These are phyloP conservation scores for Sturnus vulgaris DNA, from an alignment of 2,113 vertebrate genomes.

Conservation along the genomic window DNA sequence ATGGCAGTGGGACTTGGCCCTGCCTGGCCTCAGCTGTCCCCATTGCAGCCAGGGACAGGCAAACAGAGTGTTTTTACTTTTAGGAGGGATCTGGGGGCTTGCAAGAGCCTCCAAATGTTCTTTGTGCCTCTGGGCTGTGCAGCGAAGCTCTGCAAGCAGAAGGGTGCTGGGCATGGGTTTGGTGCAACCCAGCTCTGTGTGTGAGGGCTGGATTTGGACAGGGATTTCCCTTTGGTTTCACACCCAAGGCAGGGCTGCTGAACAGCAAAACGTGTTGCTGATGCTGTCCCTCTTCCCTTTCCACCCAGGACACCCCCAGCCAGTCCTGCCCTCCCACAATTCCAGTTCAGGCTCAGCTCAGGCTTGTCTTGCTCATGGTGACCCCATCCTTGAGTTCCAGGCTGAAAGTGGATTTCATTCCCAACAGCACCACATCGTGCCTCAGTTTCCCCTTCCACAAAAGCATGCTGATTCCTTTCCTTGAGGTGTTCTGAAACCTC, in stretches of 20 bases:
- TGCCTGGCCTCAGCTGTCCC: not conserved
- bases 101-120: not conserved
- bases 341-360: not conserved
- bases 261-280: accelerated
- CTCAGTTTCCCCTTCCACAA: not conserved
- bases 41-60: not conserved
- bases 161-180: accelerated
- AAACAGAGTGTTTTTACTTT: accelerated
- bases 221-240: not conserved
- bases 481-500: not conserved
- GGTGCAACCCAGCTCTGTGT: accelerated
- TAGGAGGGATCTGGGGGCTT: not conserved
- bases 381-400: not conserved
- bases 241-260: not conserved
- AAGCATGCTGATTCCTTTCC: accelerated
- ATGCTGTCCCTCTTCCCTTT: accelerated
- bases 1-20: slow-evolving; percentile 6
- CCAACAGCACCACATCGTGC: accelerated
- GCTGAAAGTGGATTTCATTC: not conserved
- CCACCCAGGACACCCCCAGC: not conserved
- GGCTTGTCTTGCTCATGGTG: accelerated
- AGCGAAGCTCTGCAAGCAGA: not conserved
- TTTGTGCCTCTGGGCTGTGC: not conserved
- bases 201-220: not conserved
- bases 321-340: not conserved